Evolutionary conservation across 2,113 vertebrate species (phyloP), one percentile per base, ranked within the genome.

Genomic region (Proteles cristata): DNA sequence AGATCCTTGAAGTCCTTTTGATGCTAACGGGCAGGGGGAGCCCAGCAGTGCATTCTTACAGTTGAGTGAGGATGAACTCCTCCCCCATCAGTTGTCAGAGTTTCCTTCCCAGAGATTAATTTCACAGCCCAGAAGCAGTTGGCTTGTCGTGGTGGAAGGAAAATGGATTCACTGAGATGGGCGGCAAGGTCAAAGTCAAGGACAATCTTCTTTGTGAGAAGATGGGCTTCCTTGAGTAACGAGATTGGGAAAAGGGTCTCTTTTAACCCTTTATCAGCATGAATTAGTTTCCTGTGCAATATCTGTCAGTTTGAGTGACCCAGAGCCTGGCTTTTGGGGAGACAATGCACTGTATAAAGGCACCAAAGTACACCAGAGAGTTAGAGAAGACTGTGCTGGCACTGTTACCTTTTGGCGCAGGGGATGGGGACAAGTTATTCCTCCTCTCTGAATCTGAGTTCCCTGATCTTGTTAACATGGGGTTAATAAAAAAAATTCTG

Each of bases 41-140:
- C 26, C 8, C 79, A 80, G 35, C 31, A 5, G 31, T 31, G 25
- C n/a, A 14, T 97, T 94, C 97, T 95, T 65, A 79, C 79, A 86
- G 73, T 97, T 97, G 97, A 98, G 97, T 94, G 97, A 98, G 89
- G 98, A 86, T 45, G 76, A 86, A 80, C 90, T 96, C 97, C 96
- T 98, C 97, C 80, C 97, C 94, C 96, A 98, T 92, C 86, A 97
- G 85, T 77, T 94, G 71, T 79, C 81, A 28, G 81, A 96, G 92
- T 98, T 89, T 89, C 73, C 77, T 97, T 92, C 91, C 50, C 91
- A 97, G 97, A 97, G 90, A 85, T 80, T 95, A 81, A 85, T 98
- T 96, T 94, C 43, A 16, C 58, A 98, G 85, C 14, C 58, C 28
- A 65, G 45, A 3, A 58, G 43, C 19, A 55, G 55, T 73, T 84